Percentiles rank a stretch among this genome's conserved stretches.
Conservation (phyloP, 2,888 invertebrate genomes). For the Heliothis peltigera region DNA sequence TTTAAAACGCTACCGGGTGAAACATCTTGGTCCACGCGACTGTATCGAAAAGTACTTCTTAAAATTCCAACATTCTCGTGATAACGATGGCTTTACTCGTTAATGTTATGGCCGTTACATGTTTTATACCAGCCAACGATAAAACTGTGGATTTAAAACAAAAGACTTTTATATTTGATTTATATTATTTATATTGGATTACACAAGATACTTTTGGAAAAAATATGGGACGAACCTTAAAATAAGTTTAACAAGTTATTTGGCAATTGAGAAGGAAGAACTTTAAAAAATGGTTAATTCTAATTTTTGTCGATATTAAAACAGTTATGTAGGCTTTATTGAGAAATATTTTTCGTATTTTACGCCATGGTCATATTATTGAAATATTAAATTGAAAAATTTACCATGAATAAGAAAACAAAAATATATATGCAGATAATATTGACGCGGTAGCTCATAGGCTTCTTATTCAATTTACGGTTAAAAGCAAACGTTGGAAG, state of each 20-base stretch:
- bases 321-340: slow-evolving; percentile 12
- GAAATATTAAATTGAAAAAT: neutral
- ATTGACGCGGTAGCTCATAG: too few relatives aligned
- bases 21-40: slow-evolving; percentile 60
- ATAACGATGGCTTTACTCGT: slow-evolving; percentile 68
- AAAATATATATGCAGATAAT: neutral
- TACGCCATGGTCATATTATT: neutral
- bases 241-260: slow-evolving; percentile 54
- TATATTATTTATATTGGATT: slow-evolving; percentile 66
- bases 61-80: slow-evolving; percentile 69
- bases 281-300: slow-evolving; percentile 16
- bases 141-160: slow-evolving; percentile 64
- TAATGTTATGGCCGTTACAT: slow-evolving; percentile 66
- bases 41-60: slow-evolving; percentile 66
- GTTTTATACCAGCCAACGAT: slow-evolving; percentile 65
- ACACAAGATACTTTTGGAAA: slow-evolving; percentile 56
- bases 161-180: slow-evolving; percentile 65
- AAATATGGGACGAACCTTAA: slow-evolving; percentile 54
- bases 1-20: slow-evolving; percentile 73
- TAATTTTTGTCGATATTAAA: slow-evolving; percentile 2
- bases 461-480: too few relatives aligned
- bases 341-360: neutral
- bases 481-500: neutral
- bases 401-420: neutral
- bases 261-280: slow-evolving; percentile 33